Conservation (phyloP, 2,797 vertebrate species). For the Hemibagrus guttatus region DNA sequence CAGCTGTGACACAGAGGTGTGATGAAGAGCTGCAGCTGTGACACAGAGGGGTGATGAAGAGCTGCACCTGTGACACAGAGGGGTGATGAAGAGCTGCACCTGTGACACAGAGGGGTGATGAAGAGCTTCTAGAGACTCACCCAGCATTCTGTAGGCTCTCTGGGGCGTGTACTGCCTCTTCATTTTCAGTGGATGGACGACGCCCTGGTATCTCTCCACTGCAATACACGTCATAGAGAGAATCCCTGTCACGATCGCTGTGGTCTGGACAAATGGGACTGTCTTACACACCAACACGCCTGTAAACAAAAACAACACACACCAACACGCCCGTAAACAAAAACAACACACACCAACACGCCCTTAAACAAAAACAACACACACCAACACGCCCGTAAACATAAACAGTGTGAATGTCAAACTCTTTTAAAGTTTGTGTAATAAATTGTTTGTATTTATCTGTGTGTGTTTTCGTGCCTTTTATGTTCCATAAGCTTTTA, state of each 20-base stretch:
- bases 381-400: constrained; percentile 36
- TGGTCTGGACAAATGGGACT: constrained; percentile 84
- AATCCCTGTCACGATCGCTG: constrained; percentile 81
- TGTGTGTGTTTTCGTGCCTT: background rate
- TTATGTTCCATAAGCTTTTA: background rate
- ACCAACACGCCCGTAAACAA: background rate
- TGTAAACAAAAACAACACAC: constrained; percentile 36
- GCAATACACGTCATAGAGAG: constrained; percentile 86
- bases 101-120: background rate
- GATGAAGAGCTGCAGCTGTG: too few species aligned
- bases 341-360: too few species aligned
- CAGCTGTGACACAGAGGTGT: too few species aligned
- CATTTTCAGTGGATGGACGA: constrained; percentile 82
- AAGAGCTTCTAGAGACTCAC: constrained; percentile 58
- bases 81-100: background rate
- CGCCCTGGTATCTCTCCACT: constrained; percentile 83
- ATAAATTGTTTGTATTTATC: background rate
- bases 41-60: too few species aligned
- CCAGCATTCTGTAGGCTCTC: constrained; percentile 81
- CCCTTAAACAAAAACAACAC: constrained; percentile 38
- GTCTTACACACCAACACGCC: constrained; percentile 83
- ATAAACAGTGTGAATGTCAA: background rate
- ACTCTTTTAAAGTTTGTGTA: background rate
- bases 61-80: too few species aligned
- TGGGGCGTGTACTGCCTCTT: constrained; percentile 78